phyloP scores from a whole-genome alignment of 2,888 invertebrate species.

The Rhaphigaster nebulosa region DNA sequence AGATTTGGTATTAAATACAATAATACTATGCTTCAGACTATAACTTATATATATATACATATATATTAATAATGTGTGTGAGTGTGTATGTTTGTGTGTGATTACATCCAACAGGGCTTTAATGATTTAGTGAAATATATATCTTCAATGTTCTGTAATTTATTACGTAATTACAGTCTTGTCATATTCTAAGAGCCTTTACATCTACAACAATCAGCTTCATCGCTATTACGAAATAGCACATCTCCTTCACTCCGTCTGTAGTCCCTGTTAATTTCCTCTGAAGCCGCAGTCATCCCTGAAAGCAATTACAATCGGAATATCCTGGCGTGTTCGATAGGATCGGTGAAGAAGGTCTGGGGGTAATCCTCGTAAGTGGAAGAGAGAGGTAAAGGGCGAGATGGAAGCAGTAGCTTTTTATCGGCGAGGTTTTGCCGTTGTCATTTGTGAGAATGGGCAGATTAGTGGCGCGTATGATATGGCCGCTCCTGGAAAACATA shows the following conservation, averaged over 20 bases:
- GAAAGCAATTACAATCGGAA: constrained; percentile 12
- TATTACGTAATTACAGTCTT: too few relatives aligned
- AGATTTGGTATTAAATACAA: too few relatives aligned
- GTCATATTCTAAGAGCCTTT: too few relatives aligned
- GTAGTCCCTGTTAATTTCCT: neutral
- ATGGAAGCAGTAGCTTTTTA: constrained; percentile 46
- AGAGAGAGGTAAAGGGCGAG: constrained; percentile 36
- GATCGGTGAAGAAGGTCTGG: neutral
- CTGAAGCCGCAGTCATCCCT: neutral
- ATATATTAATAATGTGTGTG: too few relatives aligned
- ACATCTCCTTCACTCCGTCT: neutral
- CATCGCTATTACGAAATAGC: neutral
- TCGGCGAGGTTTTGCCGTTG: constrained; percentile 50
- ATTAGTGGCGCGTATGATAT: constrained; percentile 53
- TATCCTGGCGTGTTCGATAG: neutral
- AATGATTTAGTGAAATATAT: too few relatives aligned
- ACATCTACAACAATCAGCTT: too few relatives aligned
- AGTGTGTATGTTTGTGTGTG: too few relatives aligned
- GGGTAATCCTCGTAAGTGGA: constrained; percentile 33
- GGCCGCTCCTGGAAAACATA: constrained; percentile 31
- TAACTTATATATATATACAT: too few relatives aligned
- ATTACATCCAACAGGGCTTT: too few relatives aligned
- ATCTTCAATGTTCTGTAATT: too few relatives aligned
- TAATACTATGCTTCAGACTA: too few relatives aligned
- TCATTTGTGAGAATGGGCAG: constrained; percentile 51